Percentiles rank a stretch among this genome's conserved stretches.
phyloP scores from a whole-genome alignment of 2,113 vertebrate genomes.

The Onychorhynchus coronatus region DNA sequence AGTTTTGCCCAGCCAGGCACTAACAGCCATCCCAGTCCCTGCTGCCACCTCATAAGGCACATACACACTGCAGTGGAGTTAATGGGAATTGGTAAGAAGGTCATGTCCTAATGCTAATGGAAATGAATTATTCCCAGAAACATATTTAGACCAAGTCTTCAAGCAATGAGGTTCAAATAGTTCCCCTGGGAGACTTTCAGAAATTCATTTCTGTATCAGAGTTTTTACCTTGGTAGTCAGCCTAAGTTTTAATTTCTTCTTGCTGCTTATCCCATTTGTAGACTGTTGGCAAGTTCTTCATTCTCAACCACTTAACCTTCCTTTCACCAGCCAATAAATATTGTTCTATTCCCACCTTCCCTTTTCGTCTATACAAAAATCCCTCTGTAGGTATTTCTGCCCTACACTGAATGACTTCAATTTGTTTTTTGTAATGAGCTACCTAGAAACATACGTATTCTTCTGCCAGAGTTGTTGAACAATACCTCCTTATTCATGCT shows the following conservation, averaged over 20 bases:
- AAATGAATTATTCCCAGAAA: neutral
- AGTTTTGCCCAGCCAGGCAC: neutral
- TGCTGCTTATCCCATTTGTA: neutral
- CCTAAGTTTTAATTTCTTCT: neutral
- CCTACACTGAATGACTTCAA: neutral
- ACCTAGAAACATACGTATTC: neutral
- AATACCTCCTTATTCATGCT: neutral
- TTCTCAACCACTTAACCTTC: neutral
- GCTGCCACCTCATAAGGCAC: neutral
- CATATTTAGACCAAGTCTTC: neutral
- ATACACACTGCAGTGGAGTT: neutral
- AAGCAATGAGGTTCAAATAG: neutral
- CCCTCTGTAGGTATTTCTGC: neutral
- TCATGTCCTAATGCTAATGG: neutral
- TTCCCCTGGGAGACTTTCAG: neutral
- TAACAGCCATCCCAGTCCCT: neutral
- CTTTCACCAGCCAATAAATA: neutral
- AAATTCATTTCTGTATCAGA: neutral
- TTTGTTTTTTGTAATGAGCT: neutral
- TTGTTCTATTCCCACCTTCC: neutral
- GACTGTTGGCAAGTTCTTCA: neutral
- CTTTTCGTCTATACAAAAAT: neutral
- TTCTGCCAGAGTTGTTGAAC: neutral
- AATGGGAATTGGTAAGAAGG: neutral
- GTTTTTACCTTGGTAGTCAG: neutral